phyloP scores from a whole-genome alignment of 2,113 vertebrate genomes.

The Peromyscus californicus region DNA sequence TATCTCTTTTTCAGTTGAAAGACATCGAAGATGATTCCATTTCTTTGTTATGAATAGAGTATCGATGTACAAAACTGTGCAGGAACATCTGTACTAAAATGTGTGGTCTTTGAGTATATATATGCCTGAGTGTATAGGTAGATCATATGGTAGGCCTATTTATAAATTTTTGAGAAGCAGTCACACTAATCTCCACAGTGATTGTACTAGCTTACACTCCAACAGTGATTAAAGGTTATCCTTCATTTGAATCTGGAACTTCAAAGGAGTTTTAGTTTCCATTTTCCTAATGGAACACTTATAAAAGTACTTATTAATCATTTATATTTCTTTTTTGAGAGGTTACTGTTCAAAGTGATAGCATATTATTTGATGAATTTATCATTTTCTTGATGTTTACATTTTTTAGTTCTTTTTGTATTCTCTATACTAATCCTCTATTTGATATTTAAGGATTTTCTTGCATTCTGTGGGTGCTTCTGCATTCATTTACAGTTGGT shows the following conservation, averaged over 20 bases:
- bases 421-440: neutral
- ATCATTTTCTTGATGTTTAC: neutral
- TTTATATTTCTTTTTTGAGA: neutral
- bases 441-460: neutral
- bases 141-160: neutral
- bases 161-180: neutral
- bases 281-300: neutral
- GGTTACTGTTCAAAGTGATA: neutral
- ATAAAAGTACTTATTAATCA: neutral
- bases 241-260: neutral
- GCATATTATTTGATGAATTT: neutral
- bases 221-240: neutral
- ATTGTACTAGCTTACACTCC: neutral
- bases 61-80: neutral
- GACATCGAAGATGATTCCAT: neutral
- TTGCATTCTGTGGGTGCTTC: neutral
- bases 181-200: neutral
- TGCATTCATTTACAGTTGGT: neutral
- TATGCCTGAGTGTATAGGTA: neutral
- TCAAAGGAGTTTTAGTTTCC: neutral
- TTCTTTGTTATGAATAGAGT: neutral
- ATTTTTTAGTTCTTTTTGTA: neutral
- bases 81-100: neutral
- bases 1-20: neutral
- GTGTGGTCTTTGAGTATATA: neutral